A percentile compares a stretch with the other conserved stretches of the same genome.
phyloP scores from a whole-genome alignment of 2,888 invertebrate genomes.

The Pristionchus maxplancki region DNA sequence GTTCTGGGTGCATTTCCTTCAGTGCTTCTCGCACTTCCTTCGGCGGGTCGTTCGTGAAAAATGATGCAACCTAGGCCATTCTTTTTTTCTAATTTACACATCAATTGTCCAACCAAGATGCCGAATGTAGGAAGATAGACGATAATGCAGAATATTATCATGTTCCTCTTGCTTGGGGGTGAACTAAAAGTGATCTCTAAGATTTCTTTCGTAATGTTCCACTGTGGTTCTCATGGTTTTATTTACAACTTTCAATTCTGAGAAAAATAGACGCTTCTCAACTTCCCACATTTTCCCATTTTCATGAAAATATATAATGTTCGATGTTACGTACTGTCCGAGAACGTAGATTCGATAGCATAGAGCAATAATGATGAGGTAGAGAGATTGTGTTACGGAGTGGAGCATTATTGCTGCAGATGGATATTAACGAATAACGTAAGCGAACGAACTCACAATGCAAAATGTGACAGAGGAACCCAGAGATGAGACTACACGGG shows the following conservation, averaged over 20 bases:
- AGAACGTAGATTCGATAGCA: conserved; percentile 31
- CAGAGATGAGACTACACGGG: not conserved
- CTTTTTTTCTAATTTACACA: not conserved
- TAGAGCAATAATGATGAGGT: not conserved
- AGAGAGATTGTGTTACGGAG: not conserved
- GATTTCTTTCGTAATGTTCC: not conserved
- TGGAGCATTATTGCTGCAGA: not conserved
- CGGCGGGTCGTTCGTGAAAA: not conserved
- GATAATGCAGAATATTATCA: not conserved
- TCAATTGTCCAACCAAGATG: not conserved
- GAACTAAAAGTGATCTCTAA: not conserved
- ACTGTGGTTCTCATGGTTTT: not conserved
- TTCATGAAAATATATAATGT: not conserved
- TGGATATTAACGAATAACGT: not conserved
- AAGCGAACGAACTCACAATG: not conserved
- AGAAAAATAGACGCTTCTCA: not conserved
- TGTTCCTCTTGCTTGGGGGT: not conserved
- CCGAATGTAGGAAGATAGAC: not conserved
- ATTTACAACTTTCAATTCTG: not conserved
- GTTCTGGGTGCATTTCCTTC: not conserved
- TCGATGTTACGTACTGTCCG: not conserved
- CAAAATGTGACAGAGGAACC: not conserved
- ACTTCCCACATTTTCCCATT: not conserved
- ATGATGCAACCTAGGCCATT: not conserved
- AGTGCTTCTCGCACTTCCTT: not conserved